Percentiles rank a stretch among this genome's conserved stretches.
phyloP scores from a whole-genome alignment of 2,888 invertebrate species.

The Noctua janthina region DNA sequence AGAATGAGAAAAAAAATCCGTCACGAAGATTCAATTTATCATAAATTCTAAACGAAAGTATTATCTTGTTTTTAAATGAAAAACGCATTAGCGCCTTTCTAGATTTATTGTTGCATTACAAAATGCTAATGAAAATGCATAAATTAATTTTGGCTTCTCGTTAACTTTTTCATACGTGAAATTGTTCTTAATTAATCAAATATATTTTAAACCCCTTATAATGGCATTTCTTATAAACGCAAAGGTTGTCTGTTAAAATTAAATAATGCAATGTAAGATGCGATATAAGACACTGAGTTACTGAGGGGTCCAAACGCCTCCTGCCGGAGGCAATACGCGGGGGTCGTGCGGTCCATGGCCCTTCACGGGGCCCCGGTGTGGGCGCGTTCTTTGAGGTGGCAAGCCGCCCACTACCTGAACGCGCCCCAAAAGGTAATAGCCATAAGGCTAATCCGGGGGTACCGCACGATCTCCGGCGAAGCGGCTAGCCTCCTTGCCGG shows the following conservation, averaged over 20 bases:
- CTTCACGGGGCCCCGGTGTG: no score
- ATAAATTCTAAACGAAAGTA: slow-evolving; percentile 8
- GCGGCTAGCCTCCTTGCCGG: no score
- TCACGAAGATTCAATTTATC: slow-evolving; percentile 21
- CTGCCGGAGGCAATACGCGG: no score
- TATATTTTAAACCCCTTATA: neutral
- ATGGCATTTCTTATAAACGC: neutral
- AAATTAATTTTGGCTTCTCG: neutral
- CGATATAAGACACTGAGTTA: no score
- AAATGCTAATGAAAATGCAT: slow-evolving; percentile 9
- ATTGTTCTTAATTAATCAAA: neutral
- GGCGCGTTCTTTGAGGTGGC: no score
- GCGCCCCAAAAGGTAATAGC: no score
- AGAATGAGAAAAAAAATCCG: neutral
- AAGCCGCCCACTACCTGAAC: no score
- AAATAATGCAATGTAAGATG: neutral
- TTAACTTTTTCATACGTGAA: neutral
- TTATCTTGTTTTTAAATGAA: slow-evolving; percentile 1
- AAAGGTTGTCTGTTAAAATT: neutral
- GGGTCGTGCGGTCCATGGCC: no score
- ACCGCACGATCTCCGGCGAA: no score
- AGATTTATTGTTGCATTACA: slow-evolving; percentile 3
- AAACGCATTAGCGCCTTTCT: slow-evolving; percentile 2
- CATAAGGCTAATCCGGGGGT: no score
- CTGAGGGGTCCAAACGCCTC: no score